Base-by-base conservation (phyloP, 2,113 vertebrate genomes). In the Syngnathus floridae region DNA sequence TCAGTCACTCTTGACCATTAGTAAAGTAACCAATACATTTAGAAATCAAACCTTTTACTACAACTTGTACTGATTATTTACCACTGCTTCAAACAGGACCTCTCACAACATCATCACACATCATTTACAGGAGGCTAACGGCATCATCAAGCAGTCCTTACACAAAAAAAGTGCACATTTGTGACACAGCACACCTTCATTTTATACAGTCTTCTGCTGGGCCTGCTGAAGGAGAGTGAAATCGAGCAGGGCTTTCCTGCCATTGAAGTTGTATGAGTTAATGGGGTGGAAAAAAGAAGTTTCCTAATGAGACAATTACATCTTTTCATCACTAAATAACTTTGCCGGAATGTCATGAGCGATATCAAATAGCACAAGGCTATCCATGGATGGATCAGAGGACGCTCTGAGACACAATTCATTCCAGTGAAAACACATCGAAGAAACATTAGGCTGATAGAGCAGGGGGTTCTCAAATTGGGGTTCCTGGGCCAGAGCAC, bases 391-490 rank as follows among this genome's bases (percentile, higher is more conserved):
- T 14, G 48, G 69, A 36, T 45, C 26, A 26, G 26, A 26, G 71
- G 59, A 36, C 56, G 56, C 46, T 72, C 45, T 48, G 55, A 41
- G 38, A 22, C 64, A 63, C 64, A 61, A 37, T 62, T 74, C 49
- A 60, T 79, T 76, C 62, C 61, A 68, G 36, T 10, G 65, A 79
- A 84, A 82, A 83, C 64, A 0, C 8, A 5, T 72, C 69, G 65
- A 78, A 78, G 71, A 71, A 77, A 77, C 69, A 75, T 72, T 1
- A 55, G 22, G 52, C 22, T 13, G 12, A 31, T 3, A 52, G 11
- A 54, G 21, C 21, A n/a, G 43, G 5, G 11, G 51, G 4, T 54
- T 54, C 51, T 54, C 21, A 54, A 54, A 54, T 11, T 13, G 51
- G 9, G 10, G 3, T 43, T 2, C 41, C 41, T 45, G 41, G 13